Conservation (phyloP, 2,888 invertebrate genomes). For the Caenorhabditis japonica region DNA sequence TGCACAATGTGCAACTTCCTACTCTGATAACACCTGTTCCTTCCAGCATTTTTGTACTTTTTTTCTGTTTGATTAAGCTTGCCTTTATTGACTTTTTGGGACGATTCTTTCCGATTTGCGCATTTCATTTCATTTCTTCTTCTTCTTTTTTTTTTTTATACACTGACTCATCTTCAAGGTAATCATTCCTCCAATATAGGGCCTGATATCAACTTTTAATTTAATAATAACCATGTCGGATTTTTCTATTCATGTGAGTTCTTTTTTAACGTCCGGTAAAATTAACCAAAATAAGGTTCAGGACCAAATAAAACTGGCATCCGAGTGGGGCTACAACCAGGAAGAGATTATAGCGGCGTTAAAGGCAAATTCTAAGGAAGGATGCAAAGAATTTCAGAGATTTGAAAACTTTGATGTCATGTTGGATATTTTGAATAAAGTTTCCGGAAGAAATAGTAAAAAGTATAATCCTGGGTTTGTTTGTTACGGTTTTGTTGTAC, state of each 20-base stretch:
- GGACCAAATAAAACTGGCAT: conserved; percentile 52
- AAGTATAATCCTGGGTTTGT: conserved; percentile 16
- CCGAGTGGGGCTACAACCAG: conserved; percentile 54
- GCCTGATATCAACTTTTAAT: conserved; percentile 3
- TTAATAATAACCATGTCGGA: conserved; percentile 7
- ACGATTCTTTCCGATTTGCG: background rate
- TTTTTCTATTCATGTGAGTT: conserved; percentile 33
- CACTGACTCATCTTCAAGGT: conserved; percentile 25
- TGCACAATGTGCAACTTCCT: conserved; percentile 35
- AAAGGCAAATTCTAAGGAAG: conserved; percentile 37
- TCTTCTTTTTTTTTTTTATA: background rate
- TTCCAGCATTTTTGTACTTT: conserved; percentile 33
- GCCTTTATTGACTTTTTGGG: conserved; percentile 14
- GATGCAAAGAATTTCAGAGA: conserved; percentile 41
- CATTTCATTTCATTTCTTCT: background rate
- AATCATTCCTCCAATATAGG: too few relatives aligned
- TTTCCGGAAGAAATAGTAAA: conserved; percentile 29
- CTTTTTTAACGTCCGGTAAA: too few relatives aligned
- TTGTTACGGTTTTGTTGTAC: too few relatives aligned
- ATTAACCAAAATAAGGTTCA: too few relatives aligned
- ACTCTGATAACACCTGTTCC: conserved; percentile 37
- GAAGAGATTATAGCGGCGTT: conserved; percentile 48
- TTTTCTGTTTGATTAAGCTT: conserved; percentile 26
- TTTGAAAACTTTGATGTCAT: conserved; percentile 59
- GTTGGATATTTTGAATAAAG: conserved; percentile 56